Evolutionary conservation across 2,888 invertebrate species (phyloP).

Genomic region (Phania funesta): DNA sequence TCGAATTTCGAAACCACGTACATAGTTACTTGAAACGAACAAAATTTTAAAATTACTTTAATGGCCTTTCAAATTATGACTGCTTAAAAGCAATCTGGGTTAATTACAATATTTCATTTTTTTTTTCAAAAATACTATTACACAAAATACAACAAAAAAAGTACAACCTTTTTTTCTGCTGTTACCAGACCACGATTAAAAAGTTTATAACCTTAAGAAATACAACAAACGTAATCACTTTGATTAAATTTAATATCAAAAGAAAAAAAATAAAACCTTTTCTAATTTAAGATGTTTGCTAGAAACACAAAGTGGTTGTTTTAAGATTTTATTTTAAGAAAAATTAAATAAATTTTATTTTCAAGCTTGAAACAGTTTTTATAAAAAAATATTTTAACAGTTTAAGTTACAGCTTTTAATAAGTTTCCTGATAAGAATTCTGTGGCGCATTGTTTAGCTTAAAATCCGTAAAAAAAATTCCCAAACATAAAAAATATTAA

Average conservation of each 20-base stretch:
- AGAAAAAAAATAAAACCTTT: not conserved
- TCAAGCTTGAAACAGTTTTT: not conserved
- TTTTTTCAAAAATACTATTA: not conserved
- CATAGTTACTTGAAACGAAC: not conserved
- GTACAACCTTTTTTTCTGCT: not conserved
- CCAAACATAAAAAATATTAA: constrained; percentile 8
- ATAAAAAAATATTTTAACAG: not conserved
- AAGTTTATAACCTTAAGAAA: constrained; percentile 26
- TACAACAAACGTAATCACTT: constrained; percentile 2
- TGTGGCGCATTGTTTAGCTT: not conserved
- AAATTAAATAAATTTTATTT: not conserved
- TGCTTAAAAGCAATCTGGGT: constrained; percentile 12
- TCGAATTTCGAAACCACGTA: too few relatives aligned
- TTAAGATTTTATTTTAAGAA: not conserved
- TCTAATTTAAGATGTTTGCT: too few relatives aligned
- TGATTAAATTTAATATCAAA: not conserved
- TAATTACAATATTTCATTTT: constrained; percentile 25
- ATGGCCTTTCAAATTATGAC: constrained; percentile 16
- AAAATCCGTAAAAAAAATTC: not conserved
- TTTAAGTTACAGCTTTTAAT: constrained; percentile 10
- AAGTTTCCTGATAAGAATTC: constrained; percentile 38
- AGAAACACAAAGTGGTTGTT: not conserved
- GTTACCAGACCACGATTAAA: constrained; percentile 18
- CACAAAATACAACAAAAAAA: not conserved
- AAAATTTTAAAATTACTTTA: constrained; percentile 1